Base-by-base conservation (phyloP, 2,888 invertebrate species). In the Parnassius mnemosyne region DNA sequence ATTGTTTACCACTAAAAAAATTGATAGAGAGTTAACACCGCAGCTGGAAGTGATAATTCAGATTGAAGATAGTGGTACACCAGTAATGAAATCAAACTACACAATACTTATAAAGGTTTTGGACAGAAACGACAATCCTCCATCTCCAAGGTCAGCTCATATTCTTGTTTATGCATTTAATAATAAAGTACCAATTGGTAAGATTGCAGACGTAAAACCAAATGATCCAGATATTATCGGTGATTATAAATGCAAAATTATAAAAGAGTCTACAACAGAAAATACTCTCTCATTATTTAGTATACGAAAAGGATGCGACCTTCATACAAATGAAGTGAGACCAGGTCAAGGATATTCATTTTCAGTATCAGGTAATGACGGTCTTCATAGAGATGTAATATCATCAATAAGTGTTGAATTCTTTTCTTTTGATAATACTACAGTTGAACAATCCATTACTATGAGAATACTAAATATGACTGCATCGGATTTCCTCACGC, bases 81-180 rank as follows among this genome's bases (percentile, higher is more conserved):
- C 97, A 0, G 94, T 94, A 69, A 95, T 96, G 95, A 94, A 94
- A 72, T 96, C 97, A 0, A 95, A 96, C 69, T 96, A 96, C 77
- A 93, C 94, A 10, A 92, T 98, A 59, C 93, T 92, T 34, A 94
- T 98, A 13, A 93, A 94, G 65, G 94, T 98, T 3, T 83, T 95
- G 13, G 98, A 98, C 83, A 95, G 96, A 81, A 98, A 98, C 81
- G 98, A 98, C 75, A 97, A 96, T 78, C 97, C 98, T 13, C 98
- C 97, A 0, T 94, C 94, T 2, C 93, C 97, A 20, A 93, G 98
- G 74, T 95, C 95, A 10, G 96, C 96, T 0, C 96, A 96, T 74
- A 93, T 97, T 20, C 87, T 96, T 57, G 94, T 97, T 2, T 94
- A 96, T 76, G 93, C 95, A 1, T 95, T 96, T 74, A 95, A 97